Evolutionary conservation across 1,140 invertebrate species (phyloP), one percentile per base, ranked within the genome.

Genomic region (Drosophila lacteicornis): DNA sequence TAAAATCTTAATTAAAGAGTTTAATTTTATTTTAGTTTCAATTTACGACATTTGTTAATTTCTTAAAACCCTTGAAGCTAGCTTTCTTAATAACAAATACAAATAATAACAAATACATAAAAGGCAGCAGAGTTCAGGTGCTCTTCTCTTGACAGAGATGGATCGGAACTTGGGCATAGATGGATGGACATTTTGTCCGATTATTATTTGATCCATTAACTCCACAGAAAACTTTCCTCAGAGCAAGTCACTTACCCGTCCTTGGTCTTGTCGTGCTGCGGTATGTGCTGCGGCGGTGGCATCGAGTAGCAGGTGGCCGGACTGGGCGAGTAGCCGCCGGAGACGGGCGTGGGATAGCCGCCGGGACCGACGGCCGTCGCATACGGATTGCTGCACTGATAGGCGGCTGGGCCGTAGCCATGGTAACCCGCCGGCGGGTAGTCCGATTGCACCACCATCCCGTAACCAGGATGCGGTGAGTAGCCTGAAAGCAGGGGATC

Each of bases 381-480:
- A 79, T 93, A 93, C 47, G 92, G 92, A 91, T 93, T 92, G 69
- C 91, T 92, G 80, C 92, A 93, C 13, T 94, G 94, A 92, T 95
- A 95, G 59, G 95, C 95, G 19, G 94, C 95, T 50, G 95, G 95
- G 70, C 94, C 95, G 93, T 96, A 96, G 43, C 95, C 95, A n/a
- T 96, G 95, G 88, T 96, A 96, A 12, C 95, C 95, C 79, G 96
- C 95, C 30, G 96, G 95, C 11, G 96, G 96, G 92, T 97, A 97
- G 91, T 97, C 96, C 0, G 96, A 94, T 77, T 96, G 96, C 17
- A 95, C 95, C 4, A 95, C 95, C 94, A 97, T 96, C 1, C 96
- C 96, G 91, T 97, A 97, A 1, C 96, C 96, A 5, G 96, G 96
- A 93, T 97, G 96, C 2, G 96, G 96, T 92, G 96, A 97, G 86